Evolutionary conservation across 1,140 invertebrate genomes (phyloP).

Genomic region (Oreohelix idahoensis): DNA sequence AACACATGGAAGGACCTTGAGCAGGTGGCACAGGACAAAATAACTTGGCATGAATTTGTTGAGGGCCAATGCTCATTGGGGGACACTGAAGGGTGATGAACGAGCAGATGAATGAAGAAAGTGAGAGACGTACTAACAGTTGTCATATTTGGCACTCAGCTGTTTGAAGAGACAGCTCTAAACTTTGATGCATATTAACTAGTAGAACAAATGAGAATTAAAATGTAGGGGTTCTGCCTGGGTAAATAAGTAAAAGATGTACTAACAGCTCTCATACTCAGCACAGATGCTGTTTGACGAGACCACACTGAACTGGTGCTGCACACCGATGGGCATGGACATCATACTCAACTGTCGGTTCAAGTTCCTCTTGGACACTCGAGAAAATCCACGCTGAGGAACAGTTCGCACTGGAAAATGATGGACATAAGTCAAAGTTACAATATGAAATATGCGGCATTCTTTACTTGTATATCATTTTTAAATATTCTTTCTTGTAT

Average conservation of each 20-base stretch:
- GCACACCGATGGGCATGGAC: neutral
- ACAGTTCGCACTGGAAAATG: neutral
- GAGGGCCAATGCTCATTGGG: no score
- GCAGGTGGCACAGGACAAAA: no score
- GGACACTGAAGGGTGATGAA: no score
- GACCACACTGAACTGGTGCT: constrained; percentile 3
- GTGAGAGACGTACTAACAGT: neutral
- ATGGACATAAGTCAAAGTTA: no score
- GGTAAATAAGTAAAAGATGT: no score
- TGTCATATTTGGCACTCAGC: neutral
- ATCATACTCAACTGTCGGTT: neutral
- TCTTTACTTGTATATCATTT: no score
- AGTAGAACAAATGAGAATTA: no score
- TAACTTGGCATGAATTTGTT: no score
- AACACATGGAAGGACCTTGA: no score
- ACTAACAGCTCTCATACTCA: neutral
- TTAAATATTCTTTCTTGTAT: no score
- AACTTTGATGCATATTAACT: neutral
- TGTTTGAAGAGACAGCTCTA: neutral
- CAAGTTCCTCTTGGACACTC: neutral
- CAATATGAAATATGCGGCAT: no score
- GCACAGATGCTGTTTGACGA: neutral
- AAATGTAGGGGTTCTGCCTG: no score
- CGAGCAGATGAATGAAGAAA: neutral
- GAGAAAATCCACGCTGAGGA: constrained; percentile 8